These are phyloP conservation scores for Apocheima hispidaria DNA, from an alignment of 2,888 invertebrate genomes.

Conservation along the genomic window DNA sequence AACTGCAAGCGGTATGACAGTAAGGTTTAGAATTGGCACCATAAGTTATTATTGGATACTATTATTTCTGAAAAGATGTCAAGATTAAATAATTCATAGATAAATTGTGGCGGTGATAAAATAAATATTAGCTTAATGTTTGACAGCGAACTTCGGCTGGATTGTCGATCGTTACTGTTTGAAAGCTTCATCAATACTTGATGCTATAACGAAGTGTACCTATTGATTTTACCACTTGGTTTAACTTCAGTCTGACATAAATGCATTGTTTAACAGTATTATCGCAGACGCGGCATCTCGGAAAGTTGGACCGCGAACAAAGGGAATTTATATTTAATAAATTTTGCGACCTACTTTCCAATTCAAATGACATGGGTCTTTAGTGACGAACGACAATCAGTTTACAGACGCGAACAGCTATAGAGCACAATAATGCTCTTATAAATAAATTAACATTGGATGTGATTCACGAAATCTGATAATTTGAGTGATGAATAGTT, in stretches of 20 bases:
- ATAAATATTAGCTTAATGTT: slow-evolving; percentile 8
- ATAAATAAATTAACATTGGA: slow-evolving; percentile 12
- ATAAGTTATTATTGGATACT: slow-evolving; percentile 1
- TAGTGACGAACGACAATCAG: slow-evolving; percentile 26
- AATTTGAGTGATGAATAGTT: slow-evolving; percentile 42
- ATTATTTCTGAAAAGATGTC: not conserved
- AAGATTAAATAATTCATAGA: not conserved
- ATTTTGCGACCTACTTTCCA: slow-evolving; percentile 34
- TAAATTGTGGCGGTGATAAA: slow-evolving; percentile 2
- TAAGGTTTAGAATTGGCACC: slow-evolving; percentile 4
- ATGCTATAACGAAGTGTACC: slow-evolving; percentile 54
- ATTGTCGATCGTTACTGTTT: slow-evolving; percentile 42
- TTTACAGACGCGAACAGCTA: slow-evolving; percentile 14
- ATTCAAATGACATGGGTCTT: slow-evolving; percentile 29
- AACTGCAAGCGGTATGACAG: not conserved
- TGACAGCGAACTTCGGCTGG: slow-evolving; percentile 40
- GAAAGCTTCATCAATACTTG: slow-evolving; percentile 56
- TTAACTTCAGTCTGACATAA: slow-evolving; percentile 44
- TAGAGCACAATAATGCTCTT: slow-evolving; percentile 4
- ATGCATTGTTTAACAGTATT: slow-evolving; percentile 46
- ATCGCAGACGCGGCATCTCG: slow-evolving; percentile 22
- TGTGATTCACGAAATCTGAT: slow-evolving; percentile 24
- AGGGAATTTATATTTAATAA: slow-evolving; percentile 29
- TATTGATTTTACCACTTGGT: slow-evolving; percentile 68
- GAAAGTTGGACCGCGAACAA: slow-evolving; percentile 23